phyloP scores from a whole-genome alignment of 2,113 vertebrate genomes.

The Oreochromis tanganicae region DNA sequence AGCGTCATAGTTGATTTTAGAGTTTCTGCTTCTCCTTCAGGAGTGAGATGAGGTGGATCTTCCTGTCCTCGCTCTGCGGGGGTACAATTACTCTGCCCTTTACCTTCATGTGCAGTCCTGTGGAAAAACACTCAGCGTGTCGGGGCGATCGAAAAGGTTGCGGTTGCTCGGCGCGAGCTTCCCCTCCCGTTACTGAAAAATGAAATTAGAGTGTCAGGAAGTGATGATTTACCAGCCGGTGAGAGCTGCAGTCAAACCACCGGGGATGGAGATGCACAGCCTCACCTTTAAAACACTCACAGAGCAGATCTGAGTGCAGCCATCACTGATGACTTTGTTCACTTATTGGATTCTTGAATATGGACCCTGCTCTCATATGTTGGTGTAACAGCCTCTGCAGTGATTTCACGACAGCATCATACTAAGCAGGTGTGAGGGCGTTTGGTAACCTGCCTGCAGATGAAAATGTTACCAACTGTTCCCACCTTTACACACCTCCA shows the following conservation, averaged over 20 bases:
- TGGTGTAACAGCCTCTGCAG: neutral
- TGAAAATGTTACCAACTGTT: neutral
- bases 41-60: neutral
- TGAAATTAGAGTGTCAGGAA: neutral
- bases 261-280: neutral
- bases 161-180: neutral
- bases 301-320: fast-evolving
- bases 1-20: fast-evolving
- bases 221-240: neutral
- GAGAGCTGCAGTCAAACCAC: neutral
- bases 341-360: neutral
- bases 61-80: neutral
- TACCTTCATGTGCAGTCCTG: neutral
- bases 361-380: neutral
- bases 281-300: neutral
- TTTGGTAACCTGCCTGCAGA: neutral
- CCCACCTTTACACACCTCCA: neutral
- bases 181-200: neutral
- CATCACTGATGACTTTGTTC: neutral
- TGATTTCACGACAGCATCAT: neutral
- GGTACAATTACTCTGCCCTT: neutral
- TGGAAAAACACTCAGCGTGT: neutral
- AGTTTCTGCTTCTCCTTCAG: neutral
- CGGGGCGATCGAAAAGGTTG: neutral
- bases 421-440: neutral